A percentile compares a stretch with the other conserved stretches of the same genome.
Conservation (phyloP, 92 coral and sea anemone genomes). For the Hydrozoanthus gracilis region DNA sequence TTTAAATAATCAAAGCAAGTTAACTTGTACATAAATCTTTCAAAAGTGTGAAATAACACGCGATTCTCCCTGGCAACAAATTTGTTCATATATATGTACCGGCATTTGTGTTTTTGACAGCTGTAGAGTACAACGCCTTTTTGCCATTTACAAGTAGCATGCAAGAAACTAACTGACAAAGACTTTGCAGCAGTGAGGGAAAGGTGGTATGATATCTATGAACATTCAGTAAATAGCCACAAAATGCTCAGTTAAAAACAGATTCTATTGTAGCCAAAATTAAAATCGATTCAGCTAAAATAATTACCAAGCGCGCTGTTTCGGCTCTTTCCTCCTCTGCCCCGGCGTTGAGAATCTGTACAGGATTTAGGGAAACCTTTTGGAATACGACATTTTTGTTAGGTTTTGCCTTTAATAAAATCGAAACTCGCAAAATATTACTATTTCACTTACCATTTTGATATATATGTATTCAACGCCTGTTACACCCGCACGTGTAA, state of each 20-base stretch:
- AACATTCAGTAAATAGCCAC: not conserved
- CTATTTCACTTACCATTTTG: slow-evolving; percentile 76
- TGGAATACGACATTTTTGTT: slow-evolving; percentile 15
- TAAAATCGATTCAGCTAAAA: slow-evolving; percentile 17
- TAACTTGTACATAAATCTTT: not conserved
- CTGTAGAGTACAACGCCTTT: not conserved
- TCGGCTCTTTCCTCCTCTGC: slow-evolving; percentile 99
- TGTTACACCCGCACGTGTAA: slow-evolving; percentile 72
- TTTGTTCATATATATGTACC: not conserved
- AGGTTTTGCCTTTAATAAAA: not conserved
- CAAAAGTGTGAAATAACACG: not conserved
- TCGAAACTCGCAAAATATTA: not conserved
- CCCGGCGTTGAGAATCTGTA: slow-evolving; percentile 93
- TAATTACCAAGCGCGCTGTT: slow-evolving; percentile 88
- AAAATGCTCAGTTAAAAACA: not conserved
- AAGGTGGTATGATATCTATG: not conserved
- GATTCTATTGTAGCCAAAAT: slow-evolving; percentile 1
- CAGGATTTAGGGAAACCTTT: slow-evolving; percentile 97
- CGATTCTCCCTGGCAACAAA: not conserved
- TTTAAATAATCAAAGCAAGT: not conserved
- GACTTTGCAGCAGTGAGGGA: not conserved
- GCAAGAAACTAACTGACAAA: not conserved
- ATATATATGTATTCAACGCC: slow-evolving; percentile 14
- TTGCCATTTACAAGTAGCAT: not conserved
- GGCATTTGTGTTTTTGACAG: slow-evolving; percentile 24